A percentile compares a stretch with the other conserved stretches of the same genome.
Conservation (phyloP, 2,888 invertebrate genomes). For the Zygogramma bicolorata region DNA sequence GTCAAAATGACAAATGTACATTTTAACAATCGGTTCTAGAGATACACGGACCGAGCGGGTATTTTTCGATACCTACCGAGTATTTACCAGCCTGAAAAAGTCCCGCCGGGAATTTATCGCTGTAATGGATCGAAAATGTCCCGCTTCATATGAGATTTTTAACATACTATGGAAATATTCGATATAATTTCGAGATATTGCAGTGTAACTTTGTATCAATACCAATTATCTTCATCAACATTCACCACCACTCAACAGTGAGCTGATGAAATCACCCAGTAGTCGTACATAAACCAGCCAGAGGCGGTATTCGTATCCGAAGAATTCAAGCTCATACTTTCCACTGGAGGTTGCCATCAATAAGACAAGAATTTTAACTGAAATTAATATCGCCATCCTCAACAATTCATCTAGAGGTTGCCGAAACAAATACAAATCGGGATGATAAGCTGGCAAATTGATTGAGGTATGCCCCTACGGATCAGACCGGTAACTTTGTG, state of each 20-base stretch:
- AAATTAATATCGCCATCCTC: slow-evolving; percentile 61
- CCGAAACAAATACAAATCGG: slow-evolving; percentile 62
- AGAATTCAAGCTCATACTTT: slow-evolving; percentile 17
- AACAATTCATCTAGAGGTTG: slow-evolving; percentile 59
- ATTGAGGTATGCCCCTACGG: slow-evolving; percentile 57
- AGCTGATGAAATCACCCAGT: not conserved
- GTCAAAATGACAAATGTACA: no score
- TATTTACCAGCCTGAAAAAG: no score
- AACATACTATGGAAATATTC: no score
- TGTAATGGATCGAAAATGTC: no score
- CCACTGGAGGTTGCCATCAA: slow-evolving; percentile 37
- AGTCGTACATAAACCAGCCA: not conserved
- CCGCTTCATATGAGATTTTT: no score
- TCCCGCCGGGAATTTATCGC: no score
- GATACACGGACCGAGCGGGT: no score
- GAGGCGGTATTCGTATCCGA: slow-evolving; percentile 7
- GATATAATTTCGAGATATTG: no score
- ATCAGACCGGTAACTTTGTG: slow-evolving; percentile 57
- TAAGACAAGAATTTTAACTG: slow-evolving; percentile 63
- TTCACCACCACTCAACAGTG: not conserved
- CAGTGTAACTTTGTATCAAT: no score
- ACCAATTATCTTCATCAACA: not conserved
- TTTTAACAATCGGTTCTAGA: no score
- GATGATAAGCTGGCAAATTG: slow-evolving; percentile 57
- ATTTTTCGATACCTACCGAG: no score